phyloP scores from a whole-genome alignment of 2,888 invertebrate species.

The Calliphora vomitoria region DNA sequence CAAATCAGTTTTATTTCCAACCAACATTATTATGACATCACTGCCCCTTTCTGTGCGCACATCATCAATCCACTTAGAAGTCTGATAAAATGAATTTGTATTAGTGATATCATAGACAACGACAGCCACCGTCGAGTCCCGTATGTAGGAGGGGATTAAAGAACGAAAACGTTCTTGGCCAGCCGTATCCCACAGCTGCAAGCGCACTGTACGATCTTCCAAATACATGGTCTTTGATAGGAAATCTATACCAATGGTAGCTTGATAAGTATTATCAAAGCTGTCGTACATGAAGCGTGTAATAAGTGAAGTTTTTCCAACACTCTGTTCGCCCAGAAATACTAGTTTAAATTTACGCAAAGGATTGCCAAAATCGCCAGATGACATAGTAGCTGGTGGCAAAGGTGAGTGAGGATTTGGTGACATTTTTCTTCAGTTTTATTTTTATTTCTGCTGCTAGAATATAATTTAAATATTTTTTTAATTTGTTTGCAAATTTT shows the following conservation, averaged over 20 bases:
- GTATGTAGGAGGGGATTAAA: conserved; percentile 98
- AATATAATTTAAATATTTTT: background rate
- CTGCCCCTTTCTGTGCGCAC: conserved; percentile 99
- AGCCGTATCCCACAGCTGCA: conserved; percentile 99
- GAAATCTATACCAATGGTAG: conserved; percentile 99
- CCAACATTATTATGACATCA: conserved; percentile 99
- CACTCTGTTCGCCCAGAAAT: conserved; percentile 99
- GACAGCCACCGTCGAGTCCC: conserved; percentile 99
- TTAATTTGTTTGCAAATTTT: conserved; percentile 23
- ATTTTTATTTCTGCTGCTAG: background rate
- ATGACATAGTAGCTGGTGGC: conserved; percentile 85
- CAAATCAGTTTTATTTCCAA: conserved; percentile 99
- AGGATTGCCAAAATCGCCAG: conserved; percentile 99
- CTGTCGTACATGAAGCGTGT: conserved; percentile 99
- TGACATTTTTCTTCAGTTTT: conserved; percentile 55
- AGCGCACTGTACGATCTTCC: conserved; percentile 98
- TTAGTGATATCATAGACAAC: conserved; percentile 99
- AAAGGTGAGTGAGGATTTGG: conserved; percentile 72
- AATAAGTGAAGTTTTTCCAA: conserved; percentile 99
- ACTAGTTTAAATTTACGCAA: conserved; percentile 99
- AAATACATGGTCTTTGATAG: conserved; percentile 99
- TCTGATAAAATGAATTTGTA: conserved; percentile 99
- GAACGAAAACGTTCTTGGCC: conserved; percentile 98
- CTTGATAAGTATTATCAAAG: conserved; percentile 99
- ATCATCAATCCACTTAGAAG: conserved; percentile 99